Evolutionary conservation across 2,888 invertebrate genomes (phyloP), one percentile per base, ranked within the genome.

Genomic region (Toxonevra muliebris): DNA sequence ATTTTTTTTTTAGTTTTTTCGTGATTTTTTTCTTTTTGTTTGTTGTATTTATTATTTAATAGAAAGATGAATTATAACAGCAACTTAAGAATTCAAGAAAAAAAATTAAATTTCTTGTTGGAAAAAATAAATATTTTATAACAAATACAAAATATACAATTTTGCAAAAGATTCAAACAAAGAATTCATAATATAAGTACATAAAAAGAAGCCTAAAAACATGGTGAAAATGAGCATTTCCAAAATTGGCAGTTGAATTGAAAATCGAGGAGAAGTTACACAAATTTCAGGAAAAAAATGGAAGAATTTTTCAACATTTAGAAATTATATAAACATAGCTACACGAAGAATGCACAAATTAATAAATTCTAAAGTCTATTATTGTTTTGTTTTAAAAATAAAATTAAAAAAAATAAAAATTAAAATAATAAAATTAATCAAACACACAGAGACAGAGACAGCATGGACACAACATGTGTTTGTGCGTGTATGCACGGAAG

Each of bases 361-460:
- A 77, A 77, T 82, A 82, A 83, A 83, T 80, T 80, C 82, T 83
- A 83, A 80, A 83, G 82, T 82, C 83, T 83, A 83, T 79, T 81
- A 81, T 77, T 80, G 76, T 76, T 76, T 76, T 79, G 74, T 77
- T 70, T 74, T 71, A 73, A 74, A 76, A 78, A 77, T 75, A 81
- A 79, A 80, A 77, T 70, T 75, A 76, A 74, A 75, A 75, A 76
- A 41, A 76, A 75, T 80, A 77, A 82, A 78, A 68, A 69, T 65
- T 58, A 69, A 73, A 72, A 63, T 68, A 68, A 66, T 66, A 69
- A 68, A 71, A 66, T 79, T 74, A 79, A 75, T 50, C 54, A 50
- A 53, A 54, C 41, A 61, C 65, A 60, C 45, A 63, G 54, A 65
- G 42, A 60, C 45, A 63, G 54, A 65, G 42, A 42, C 41, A 58